Conservation (phyloP, 30 jellyfish, hydroid and myxozoan species). For the Chironex yamaguchii region DNA sequence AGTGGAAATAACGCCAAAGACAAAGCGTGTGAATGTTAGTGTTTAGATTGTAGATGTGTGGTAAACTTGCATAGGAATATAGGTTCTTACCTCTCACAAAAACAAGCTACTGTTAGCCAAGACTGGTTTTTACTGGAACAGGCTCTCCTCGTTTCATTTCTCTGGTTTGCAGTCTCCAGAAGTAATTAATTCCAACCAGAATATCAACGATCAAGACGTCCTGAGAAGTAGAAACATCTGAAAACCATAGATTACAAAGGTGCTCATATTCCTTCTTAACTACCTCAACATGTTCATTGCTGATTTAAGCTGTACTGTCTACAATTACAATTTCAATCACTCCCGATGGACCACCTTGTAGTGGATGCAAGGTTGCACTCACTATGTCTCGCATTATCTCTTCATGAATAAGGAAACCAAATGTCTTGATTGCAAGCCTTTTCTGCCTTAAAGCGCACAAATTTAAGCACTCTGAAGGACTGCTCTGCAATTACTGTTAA, state of each 20-base stretch:
- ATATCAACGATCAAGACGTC: not conserved
- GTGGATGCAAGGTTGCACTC: not conserved
- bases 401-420: not conserved
- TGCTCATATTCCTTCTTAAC: conserved; percentile 15
- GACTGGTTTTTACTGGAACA: conserved; percentile 23
- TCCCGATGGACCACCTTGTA: not conserved
- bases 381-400: not conserved
- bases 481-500: not conserved
- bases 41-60: not conserved
- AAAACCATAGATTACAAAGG: not conserved
- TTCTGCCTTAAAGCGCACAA: conserved; percentile 1
- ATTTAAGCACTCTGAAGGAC: conserved; percentile 27
- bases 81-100: not conserved
- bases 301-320: conserved; percentile 1
- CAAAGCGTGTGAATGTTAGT: not conserved
- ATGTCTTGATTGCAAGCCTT: not conserved
- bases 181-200: not conserved
- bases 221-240: conserved; percentile 1
- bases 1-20: conserved; percentile 23
- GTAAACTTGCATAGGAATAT: not conserved
- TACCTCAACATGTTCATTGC: conserved; percentile 11
- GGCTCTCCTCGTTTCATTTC: conserved; percentile 41
- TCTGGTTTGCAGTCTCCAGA: conserved; percentile 33
- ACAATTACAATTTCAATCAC: conserved; percentile 11
- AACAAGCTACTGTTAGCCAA: conserved; percentile 21